phyloP scores from a whole-genome alignment of 2,797 vertebrate species.

The Sebastes baramenuke region DNA sequence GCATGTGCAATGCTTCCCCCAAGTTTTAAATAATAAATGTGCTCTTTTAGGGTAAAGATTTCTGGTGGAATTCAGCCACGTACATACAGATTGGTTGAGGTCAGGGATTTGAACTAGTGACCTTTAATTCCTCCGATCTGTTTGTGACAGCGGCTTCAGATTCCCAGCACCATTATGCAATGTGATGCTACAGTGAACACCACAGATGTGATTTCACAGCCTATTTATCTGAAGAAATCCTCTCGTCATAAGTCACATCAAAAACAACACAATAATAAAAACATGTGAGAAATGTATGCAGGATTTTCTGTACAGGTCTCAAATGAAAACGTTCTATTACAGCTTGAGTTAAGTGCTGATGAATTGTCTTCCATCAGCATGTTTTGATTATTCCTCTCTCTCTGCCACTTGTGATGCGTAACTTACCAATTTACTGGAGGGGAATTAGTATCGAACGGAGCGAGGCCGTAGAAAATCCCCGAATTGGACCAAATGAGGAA shows the following conservation, averaged over 20 bases:
- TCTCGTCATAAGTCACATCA: background rate
- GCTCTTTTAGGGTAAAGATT: background rate
- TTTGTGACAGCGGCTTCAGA: conserved; percentile 10
- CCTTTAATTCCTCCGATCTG: conserved; percentile 15
- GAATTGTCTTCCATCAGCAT: background rate
- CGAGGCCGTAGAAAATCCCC: conserved; percentile 20
- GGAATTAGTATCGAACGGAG: conserved; percentile 35
- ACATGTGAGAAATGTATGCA: background rate
- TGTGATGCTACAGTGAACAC: background rate
- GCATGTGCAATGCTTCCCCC: background rate
- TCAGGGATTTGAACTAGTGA: conserved; percentile 43
- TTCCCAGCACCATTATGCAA: conserved; percentile 2
- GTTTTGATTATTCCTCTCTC: conserved; percentile 4
- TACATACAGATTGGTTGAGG: conserved; percentile 10
- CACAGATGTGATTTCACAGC: conserved; percentile 11
- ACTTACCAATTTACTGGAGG: conserved; percentile 29
- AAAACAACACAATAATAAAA: background rate
- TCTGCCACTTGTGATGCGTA: conserved; percentile 25
- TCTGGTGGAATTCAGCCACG: background rate
- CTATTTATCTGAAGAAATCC: conserved; percentile 14
- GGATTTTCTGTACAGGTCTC: background rate
- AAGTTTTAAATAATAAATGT: conserved; percentile 28
- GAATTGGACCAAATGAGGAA: conserved; percentile 30
- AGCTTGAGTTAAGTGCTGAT: background rate
- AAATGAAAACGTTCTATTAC: background rate